Evolutionary conservation across 1,140 invertebrate genomes (phyloP).

Genomic region (Anthonomus grandis): DNA sequence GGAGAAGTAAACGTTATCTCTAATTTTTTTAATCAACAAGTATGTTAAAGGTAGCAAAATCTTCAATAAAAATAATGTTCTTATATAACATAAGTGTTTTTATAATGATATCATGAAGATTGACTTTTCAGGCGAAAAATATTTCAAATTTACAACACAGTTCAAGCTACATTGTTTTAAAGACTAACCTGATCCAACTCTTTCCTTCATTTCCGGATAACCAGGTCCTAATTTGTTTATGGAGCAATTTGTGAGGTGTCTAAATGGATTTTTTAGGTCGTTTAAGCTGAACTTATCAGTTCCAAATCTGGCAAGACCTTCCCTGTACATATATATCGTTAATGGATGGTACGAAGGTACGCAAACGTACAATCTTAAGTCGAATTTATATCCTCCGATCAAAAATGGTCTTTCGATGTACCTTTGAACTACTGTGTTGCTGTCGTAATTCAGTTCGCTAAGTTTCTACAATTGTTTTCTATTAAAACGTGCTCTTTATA

Average conservation of each 20-base stretch:
- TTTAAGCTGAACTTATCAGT: slow-evolving; percentile 82
- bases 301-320: slow-evolving; percentile 76
- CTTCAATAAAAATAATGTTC: too few species aligned
- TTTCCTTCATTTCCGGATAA: slow-evolving; percentile 75
- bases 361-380: slow-evolving; percentile 79
- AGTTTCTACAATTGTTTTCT: slow-evolving; percentile 57
- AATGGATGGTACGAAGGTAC: slow-evolving; percentile 79
- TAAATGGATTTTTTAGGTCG: slow-evolving; percentile 79
- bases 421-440: slow-evolving; percentile 70
- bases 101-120: too few species aligned
- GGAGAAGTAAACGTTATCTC: too few species aligned
- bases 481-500: background rate
- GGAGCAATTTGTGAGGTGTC: slow-evolving; percentile 87
- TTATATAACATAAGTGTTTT: too few species aligned
- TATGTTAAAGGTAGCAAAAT: too few species aligned
- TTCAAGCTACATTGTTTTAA: too few species aligned
- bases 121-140: too few species aligned
- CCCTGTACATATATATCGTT: slow-evolving; percentile 78
- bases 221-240: slow-evolving; percentile 76
- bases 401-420: slow-evolving; percentile 84
- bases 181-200: slow-evolving; percentile 67
- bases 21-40: too few species aligned
- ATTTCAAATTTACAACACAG: too few species aligned
- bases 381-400: slow-evolving; percentile 86
- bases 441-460: slow-evolving; percentile 70